These are phyloP conservation scores for Allygus modestus DNA, from an alignment of 2,888 invertebrate species.

Conservation along the genomic window DNA sequence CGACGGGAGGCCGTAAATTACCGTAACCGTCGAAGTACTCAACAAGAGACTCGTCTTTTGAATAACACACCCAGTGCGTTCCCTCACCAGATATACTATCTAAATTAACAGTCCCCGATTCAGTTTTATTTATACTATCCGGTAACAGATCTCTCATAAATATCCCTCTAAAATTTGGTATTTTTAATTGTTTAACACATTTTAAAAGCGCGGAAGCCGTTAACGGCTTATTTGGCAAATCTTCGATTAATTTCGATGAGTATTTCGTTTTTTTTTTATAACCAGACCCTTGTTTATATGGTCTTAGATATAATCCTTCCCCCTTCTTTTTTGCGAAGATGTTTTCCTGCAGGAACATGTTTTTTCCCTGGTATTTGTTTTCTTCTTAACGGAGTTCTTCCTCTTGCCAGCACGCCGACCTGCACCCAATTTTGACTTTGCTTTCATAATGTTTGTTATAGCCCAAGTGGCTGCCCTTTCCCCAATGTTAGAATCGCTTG, in stretches of 20 bases:
- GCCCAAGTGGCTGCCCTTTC: constrained; percentile 30
- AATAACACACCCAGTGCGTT: constrained; percentile 33
- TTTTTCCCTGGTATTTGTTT: not conserved
- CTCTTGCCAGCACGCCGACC: not conserved
- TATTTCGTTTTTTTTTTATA: constrained; percentile 25
- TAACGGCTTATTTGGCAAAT: not conserved
- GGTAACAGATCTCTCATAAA: constrained; percentile 26
- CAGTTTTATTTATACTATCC: not conserved
- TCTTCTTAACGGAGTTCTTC: not conserved
- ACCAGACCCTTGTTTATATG: constrained; percentile 21
- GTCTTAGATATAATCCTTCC: constrained; percentile 3
- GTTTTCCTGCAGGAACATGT: not conserved
- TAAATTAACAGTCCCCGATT: not conserved
- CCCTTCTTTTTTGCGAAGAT: not conserved
- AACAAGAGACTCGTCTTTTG: not conserved
- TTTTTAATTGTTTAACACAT: not conserved
- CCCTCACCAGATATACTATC: not conserved
- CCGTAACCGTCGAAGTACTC: constrained; percentile 34
- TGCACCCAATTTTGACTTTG: constrained; percentile 16
- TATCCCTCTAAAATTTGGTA: constrained; percentile 41
- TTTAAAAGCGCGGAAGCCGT: not conserved
- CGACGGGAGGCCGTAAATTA: not conserved
- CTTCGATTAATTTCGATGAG: not conserved
- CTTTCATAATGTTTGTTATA: constrained; percentile 2
- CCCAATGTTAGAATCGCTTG: constrained; percentile 2